Conservation (phyloP, 2,888 invertebrate genomes). For the Cheilosia grossa region DNA sequence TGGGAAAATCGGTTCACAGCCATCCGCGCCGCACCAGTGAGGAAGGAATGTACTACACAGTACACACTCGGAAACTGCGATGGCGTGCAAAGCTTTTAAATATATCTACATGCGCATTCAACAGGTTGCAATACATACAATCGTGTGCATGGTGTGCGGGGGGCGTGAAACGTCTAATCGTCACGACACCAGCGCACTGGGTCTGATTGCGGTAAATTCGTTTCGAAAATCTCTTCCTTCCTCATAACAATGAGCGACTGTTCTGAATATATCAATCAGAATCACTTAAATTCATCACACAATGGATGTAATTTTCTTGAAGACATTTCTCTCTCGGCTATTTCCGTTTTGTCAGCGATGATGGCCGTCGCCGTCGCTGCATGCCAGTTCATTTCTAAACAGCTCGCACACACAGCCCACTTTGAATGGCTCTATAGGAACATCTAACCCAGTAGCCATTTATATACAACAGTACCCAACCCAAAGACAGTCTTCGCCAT, state of each 20-base stretch:
- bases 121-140: slow-evolving; percentile 36
- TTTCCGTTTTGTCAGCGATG: slow-evolving; percentile 71
- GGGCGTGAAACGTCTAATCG: slow-evolving; percentile 52
- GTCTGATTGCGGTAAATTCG: slow-evolving; percentile 70
- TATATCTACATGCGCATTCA: slow-evolving; percentile 31
- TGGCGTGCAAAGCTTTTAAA: slow-evolving; percentile 60
- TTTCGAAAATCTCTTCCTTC: slow-evolving; percentile 75
- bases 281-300: slow-evolving; percentile 73
- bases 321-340: slow-evolving; percentile 72
- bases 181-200: slow-evolving; percentile 37
- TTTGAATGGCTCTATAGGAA: slow-evolving; percentile 32
- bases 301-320: slow-evolving; percentile 75
- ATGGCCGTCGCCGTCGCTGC: slow-evolving; percentile 24
- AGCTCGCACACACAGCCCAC: slow-evolving; percentile 34
- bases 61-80: slow-evolving; percentile 54
- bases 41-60: slow-evolving; percentile 43
- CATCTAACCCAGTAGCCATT: slow-evolving; percentile 3
- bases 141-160: neutral
- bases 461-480: slow-evolving; percentile 43
- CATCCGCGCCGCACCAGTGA: slow-evolving; percentile 10
- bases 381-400: slow-evolving; percentile 46
- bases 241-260: slow-evolving; percentile 73
- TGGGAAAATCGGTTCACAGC: slow-evolving; percentile 58
- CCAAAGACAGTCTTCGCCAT: slow-evolving; percentile 41
- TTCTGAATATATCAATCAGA: slow-evolving; percentile 75